Base-by-base conservation (phyloP, 2,888 invertebrate species). In the Syrista parreyssii region DNA sequence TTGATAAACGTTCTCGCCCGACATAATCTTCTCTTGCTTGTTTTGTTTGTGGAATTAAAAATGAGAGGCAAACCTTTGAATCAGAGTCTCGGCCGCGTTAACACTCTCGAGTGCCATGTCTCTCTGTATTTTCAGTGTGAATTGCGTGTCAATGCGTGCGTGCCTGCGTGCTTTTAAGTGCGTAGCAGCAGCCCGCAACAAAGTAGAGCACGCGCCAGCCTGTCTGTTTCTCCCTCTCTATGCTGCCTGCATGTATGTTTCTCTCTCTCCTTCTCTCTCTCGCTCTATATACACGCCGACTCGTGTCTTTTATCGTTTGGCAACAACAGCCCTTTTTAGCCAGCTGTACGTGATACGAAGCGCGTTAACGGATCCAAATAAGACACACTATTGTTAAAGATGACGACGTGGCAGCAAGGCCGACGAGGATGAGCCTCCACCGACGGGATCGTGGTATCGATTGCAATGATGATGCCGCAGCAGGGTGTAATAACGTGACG, bases 21-120 rank as follows among this genome's bases (percentile, higher is more conserved):
- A 75, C 76, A 68, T 73, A 75, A 71, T 69, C 72, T 74, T 74
- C 36, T 68, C 30, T 77, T 30, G 68, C 55, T 80, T 77, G 80
- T 80, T 83, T 82, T 77, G 77, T 74, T 76, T 84, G 80, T 78
- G 80, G 77, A 79, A 88, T 86, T 89, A 88, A 89, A 89, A 89
- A 88, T 88, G 73, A 85, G 85, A 88, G 87, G 89, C 91, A 91
- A 91, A 91, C 91, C 91, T 91, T 90, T 90, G 91, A 80, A 91
- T 90, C 86, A 90, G 88, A 89, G 89, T 90, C 88, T 91, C 91
- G 83, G 91, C 89, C 91, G 88, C 89, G 89, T 88, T 87, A 88
- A 91, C 91, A 90, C 91, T 91, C 88, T 91, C 91, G 87, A 91
- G 90, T 88, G 91, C 91, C 91, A 91, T 78, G 85, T 81, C 86